Conservation (phyloP, 2,888 invertebrate genomes). For the Orchesellides sinensis region DNA sequence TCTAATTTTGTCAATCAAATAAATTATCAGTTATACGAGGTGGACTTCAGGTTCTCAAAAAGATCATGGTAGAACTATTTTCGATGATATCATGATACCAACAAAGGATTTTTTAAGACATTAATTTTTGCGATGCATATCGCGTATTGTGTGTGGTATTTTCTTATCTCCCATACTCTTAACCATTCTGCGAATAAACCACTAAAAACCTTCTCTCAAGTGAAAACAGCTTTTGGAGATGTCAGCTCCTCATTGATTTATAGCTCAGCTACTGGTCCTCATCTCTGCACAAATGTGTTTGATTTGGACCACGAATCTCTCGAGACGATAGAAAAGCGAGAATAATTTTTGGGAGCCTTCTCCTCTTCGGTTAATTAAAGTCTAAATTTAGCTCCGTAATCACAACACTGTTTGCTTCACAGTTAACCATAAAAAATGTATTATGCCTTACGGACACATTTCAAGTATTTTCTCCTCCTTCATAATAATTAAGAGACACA, state of each 20-base stretch:
- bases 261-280: conserved; percentile 28
- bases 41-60: no score
- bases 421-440: not conserved
- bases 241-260: conserved; percentile 58
- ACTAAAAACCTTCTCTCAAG: conserved; percentile 6
- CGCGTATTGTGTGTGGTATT: not conserved
- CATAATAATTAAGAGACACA: conserved; percentile 52
- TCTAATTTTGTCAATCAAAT: no score
- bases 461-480: not conserved
- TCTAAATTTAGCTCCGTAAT: conserved; percentile 35
- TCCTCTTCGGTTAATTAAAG: conserved; percentile 47
- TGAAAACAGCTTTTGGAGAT: conserved; percentile 57
- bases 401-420: not conserved
- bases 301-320: no score
- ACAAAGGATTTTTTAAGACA: no score
- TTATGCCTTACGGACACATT: not conserved
- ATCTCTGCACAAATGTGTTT: conserved; percentile 1
- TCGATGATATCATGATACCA: no score
- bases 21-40: no score
- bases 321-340: conserved; percentile 1
- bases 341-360: conserved; percentile 2
- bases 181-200: not conserved
- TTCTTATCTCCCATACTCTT: not conserved
- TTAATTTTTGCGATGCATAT: not conserved
- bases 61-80: no score